Base-by-base conservation (phyloP, 1,140 invertebrate species). In the Drosophila guanche region DNA sequence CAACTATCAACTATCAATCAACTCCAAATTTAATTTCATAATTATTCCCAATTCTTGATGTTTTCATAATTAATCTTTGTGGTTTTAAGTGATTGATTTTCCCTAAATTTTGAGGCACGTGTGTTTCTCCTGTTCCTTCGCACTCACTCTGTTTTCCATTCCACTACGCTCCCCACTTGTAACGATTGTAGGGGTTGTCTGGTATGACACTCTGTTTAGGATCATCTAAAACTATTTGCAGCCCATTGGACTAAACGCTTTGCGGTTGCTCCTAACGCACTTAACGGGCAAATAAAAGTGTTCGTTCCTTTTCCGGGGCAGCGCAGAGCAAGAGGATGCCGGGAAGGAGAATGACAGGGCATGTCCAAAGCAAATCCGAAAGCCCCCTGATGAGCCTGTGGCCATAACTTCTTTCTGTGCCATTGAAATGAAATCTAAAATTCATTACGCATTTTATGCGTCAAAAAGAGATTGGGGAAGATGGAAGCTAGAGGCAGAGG, bases 381-480 rank as follows among this genome's bases (percentile, higher is more conserved):
- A 68, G 50, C 51, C 25, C 50, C 16, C 37, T 68, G 57, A 61
- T 61, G 47, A 50, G 57, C 54, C 67, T 68, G 53, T 58, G 52
- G 62, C 52, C 58, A 78, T 78, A 83, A 83, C 68, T 77, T 73
- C 57, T 65, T 51, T 70, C 52, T 41, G 53, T 57, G 74, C 68
- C 79, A 83, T 75, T 79, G 75, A 71, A 75, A 79, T 66, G 59
- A 80, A 80, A 85, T 85, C 80, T 85, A 76, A 85, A 85, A 85
- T 85, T 85, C 80, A 85, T 85, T 85, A 85, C 80, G 72, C 61
- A 78, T 84, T 76, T 84, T 84, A 83, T 84, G 76, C 61, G 70
- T 58, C 41, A 46, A 40, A 73, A 54, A 22, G 56, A 57, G 46
- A 68, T 68, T 68, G 62, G 25, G 47, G 10, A 23, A 14, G n/a